Conservation (phyloP, 2,797 vertebrate species). For the Lerista edwardsae region DNA sequence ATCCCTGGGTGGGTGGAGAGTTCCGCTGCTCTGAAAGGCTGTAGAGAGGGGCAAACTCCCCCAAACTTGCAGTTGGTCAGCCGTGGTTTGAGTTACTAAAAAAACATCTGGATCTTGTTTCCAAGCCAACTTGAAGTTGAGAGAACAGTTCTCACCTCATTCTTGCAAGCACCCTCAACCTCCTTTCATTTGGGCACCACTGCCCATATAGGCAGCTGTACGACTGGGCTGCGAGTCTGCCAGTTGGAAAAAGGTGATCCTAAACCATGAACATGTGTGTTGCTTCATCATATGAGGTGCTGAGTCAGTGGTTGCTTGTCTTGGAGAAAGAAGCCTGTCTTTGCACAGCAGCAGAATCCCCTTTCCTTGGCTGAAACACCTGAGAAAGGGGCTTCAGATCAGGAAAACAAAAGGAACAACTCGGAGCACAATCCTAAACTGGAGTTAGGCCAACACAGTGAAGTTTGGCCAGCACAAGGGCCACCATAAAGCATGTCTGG, state of each 20-base stretch:
- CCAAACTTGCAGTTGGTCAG: no score
- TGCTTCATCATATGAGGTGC: not conserved
- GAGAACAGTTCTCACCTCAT: not conserved
- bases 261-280: not conserved
- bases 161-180: no score
- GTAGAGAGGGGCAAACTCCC: no score
- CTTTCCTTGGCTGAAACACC: not conserved
- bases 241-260: not conserved
- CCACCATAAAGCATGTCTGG: no score
- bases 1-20: not conserved
- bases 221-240: no score
- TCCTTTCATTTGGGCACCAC: no score
- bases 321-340: not conserved
- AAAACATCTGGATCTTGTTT: not conserved
- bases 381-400: not conserved
- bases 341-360: not conserved
- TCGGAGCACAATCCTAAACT: no score
- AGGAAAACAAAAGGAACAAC: not conserved
- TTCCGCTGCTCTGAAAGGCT: not conserved
- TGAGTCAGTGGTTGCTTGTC: not conserved
- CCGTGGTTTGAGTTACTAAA: not conserved
- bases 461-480: no score
- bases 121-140: no score
- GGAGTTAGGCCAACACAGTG: no score
- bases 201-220: no score